phyloP scores from a whole-genome alignment of 2,797 vertebrate species.

The Esox lucius region DNA sequence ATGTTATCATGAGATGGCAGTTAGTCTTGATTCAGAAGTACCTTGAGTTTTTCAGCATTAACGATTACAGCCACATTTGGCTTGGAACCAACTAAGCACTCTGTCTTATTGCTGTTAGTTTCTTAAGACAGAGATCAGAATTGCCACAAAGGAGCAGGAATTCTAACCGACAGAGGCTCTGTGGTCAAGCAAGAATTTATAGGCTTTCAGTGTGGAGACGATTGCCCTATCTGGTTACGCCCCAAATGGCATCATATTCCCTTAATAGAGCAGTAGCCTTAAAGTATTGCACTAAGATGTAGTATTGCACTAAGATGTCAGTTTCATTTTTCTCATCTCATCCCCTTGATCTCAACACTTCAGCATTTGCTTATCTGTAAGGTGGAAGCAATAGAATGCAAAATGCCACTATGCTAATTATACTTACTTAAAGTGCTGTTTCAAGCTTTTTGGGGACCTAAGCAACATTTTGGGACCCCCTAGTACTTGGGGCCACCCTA shows the following conservation, averaged over 20 bases:
- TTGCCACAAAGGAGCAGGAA: slow-evolving; percentile 47
- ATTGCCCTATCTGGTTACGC: slow-evolving; percentile 28
- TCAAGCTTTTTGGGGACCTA: no score
- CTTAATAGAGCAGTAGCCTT: neutral
- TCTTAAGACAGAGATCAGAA: slow-evolving; percentile 38
- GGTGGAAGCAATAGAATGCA: neutral
- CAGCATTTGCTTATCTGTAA: neutral
- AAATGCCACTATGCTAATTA: neutral
- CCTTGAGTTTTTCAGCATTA: slow-evolving; percentile 26
- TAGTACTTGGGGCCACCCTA: no score
- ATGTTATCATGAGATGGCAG: slow-evolving; percentile 18
- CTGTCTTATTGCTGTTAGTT: slow-evolving; percentile 41
- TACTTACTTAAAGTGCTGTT: neutral
- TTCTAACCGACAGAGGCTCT: slow-evolving; percentile 49
- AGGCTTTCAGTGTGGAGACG: slow-evolving; percentile 29
- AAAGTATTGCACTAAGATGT: neutral
- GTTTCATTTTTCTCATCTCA: neutral
- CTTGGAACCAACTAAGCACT: slow-evolving; percentile 27
- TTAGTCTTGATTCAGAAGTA: slow-evolving; percentile 15
- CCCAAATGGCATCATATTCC: neutral
- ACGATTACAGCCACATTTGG: slow-evolving; percentile 15
- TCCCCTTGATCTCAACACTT: neutral
- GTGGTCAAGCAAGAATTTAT: slow-evolving; percentile 41
- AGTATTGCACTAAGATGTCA: neutral
- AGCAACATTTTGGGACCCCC: no score